Base-by-base conservation (phyloP, 1,140 invertebrate genomes). In the Cyclargus thomasi region DNA sequence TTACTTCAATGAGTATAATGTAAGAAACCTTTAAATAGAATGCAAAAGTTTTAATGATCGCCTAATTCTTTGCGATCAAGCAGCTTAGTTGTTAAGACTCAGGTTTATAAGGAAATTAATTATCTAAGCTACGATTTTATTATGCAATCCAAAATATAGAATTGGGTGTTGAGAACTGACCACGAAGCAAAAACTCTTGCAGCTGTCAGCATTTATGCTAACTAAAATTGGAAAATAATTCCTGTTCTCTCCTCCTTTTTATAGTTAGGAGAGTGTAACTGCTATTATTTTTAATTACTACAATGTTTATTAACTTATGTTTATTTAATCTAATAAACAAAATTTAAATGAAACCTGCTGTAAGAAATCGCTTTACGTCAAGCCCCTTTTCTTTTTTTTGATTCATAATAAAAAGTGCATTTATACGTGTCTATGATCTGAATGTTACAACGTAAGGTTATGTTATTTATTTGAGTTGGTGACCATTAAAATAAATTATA, bases 401-500 rank as follows among this genome's bases (percentile, higher is more conserved):
- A 11, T 47, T 8, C 39, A 47, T 47, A 47, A 14, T 47, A 47
- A 47, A 47, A 47, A 47, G 39, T 47, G 39, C 39, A 47, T 47
- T 47, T 47, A 47, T 16, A 47, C 39, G 39, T 47, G 39, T 47
- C 39, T 47, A 82, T 82, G 86, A 89, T 89, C 86, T 89, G 86
- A 87, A 82, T 85, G 83, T 78, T 76, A 78, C 67, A 67, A 76
- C 70, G 78, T 77, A 85, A 83, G 76, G 73, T 79, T 77, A 81
- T 79, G 70, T 80, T 83, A 88, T 88, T 88, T 88, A 88, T 88
- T 86, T 79, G 75, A 76, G 69, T 80, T 76, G 73, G 72, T 74
- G 75, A 71, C 70, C 67, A 77, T 70, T 75, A 75, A 74, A 80
- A 78, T 79, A 70, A 75, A 70, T 63, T 71, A 76, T 70, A 78